A percentile compares a stretch with the other conserved stretches of the same genome.
Conservation (phyloP, 1,140 invertebrate species). For the Penaeus chinensis region DNA sequence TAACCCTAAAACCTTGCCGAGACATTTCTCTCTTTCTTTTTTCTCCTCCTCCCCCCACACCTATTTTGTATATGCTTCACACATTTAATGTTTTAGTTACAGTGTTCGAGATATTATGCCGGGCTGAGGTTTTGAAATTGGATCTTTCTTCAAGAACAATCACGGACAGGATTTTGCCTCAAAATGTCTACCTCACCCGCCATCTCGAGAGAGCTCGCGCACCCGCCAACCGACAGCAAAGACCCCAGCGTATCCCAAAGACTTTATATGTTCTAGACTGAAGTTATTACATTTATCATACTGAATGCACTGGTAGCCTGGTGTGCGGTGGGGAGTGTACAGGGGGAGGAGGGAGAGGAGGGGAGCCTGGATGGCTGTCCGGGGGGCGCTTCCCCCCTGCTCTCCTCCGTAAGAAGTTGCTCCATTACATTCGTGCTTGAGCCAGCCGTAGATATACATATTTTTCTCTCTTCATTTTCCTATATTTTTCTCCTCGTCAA, state of each 20-base stretch:
- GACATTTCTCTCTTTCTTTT: slow-evolving; percentile 10
- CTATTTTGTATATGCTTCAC: slow-evolving; percentile 27
- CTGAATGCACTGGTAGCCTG: slow-evolving; percentile 41
- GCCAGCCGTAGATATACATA: too few relatives aligned
- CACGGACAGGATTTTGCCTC: background rate
- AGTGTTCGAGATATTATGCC: too few relatives aligned
- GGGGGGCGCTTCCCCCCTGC: slow-evolving; percentile 1
- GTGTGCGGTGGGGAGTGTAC: background rate
- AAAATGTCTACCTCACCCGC: slow-evolving; percentile 8
- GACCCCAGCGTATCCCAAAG: slow-evolving; percentile 37
- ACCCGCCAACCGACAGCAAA: background rate
- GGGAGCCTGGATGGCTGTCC: background rate
- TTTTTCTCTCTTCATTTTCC: slow-evolving; percentile 20
- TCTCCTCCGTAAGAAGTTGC: slow-evolving; percentile 1
- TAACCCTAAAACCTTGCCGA: slow-evolving; percentile 8
- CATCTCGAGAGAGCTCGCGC: slow-evolving; percentile 6
- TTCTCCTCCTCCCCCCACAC: background rate
- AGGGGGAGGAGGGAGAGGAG: background rate
- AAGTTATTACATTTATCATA: slow-evolving; percentile 59
- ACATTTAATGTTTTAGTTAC: background rate
- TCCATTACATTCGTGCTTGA: too few relatives aligned
- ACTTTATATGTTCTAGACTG: slow-evolving; percentile 39
- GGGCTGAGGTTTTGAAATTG: too few relatives aligned
- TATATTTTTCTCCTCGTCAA: too few relatives aligned
- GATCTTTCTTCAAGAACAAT: background rate